A percentile compares a stretch with the other conserved stretches of the same genome.
These are phyloP conservation scores for Mactromeris polynyma DNA, from an alignment of 2,888 invertebrate genomes.

Conservation along the genomic window DNA sequence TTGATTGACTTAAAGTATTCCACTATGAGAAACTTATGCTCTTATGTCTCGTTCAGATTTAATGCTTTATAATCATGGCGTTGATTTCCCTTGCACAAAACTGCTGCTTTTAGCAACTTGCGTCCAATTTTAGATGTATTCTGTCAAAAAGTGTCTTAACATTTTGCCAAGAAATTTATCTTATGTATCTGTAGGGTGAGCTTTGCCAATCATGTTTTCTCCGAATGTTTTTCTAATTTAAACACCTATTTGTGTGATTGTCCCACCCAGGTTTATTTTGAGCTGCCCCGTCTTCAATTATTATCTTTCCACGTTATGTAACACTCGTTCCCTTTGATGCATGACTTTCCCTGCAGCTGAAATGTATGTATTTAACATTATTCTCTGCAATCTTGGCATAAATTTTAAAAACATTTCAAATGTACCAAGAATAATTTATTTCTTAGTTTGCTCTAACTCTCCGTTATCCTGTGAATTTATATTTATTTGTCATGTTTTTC, in stretches of 20 bases:
- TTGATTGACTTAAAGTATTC: neutral
- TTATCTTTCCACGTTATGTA: neutral
- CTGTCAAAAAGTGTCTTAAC: neutral
- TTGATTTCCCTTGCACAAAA: neutral
- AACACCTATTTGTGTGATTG: neutral
- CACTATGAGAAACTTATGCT: neutral
- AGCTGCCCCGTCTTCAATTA: neutral
- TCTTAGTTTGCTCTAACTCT: neutral
- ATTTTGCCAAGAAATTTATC: conserved; percentile 6
- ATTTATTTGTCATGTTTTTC: neutral
- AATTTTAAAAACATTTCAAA: neutral
- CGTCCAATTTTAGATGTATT: neutral
- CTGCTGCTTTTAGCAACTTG: neutral
- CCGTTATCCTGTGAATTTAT: neutral
- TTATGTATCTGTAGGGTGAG: neutral
- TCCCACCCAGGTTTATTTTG: neutral
- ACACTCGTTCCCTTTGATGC: neutral
- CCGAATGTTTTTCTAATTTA: neutral
- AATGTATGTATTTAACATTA: neutral
- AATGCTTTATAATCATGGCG: neutral
- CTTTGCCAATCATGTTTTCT: conserved; percentile 5
- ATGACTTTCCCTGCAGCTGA: neutral
- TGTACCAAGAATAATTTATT: neutral
- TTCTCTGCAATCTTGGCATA: neutral
- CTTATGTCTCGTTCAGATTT: neutral